Percentiles rank a stretch among this genome's conserved stretches.
Conservation (phyloP, 2,888 invertebrate genomes). For the Trachelus stipa region DNA sequence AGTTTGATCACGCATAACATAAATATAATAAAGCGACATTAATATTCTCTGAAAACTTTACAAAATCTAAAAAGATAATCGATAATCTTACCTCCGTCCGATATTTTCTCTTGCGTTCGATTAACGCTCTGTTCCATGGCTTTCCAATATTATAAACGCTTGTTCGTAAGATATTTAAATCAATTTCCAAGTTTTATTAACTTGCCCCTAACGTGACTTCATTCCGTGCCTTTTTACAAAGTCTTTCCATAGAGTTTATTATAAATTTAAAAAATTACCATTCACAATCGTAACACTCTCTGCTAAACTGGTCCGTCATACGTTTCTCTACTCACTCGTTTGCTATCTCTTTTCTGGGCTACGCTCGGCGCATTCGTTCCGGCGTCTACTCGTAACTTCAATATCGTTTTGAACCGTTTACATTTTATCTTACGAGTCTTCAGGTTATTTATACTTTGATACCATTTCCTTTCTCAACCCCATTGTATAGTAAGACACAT, state of each 20-base stretch:
- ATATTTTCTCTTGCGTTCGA: constrained; percentile 41
- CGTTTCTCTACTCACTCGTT: constrained; percentile 6
- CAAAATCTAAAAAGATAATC: neutral
- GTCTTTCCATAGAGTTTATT: constrained; percentile 18
- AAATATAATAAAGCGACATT: neutral
- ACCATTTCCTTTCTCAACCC: neutral
- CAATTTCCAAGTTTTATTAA: neutral
- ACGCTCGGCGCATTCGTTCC: constrained; percentile 34
- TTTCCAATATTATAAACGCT: constrained; percentile 32
- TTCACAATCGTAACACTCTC: constrained; percentile 35
- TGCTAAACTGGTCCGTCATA: constrained; percentile 31
- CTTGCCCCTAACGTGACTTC: neutral
- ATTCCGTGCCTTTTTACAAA: neutral
- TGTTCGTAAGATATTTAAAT: constrained; percentile 7
- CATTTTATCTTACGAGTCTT: neutral
- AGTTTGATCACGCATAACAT: neutral
- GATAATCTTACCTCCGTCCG: constrained; percentile 46
- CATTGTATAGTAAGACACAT: neutral
- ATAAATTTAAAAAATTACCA: constrained; percentile 35
- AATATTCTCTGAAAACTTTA: neutral
- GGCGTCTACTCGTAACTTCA: constrained; percentile 8
- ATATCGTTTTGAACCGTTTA: constrained; percentile 1
- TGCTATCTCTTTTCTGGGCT: constrained; percentile 25
- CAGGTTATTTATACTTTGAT: neutral
- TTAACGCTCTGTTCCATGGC: constrained; percentile 47